Evolutionary conservation across 2,888 invertebrate genomes (phyloP), one percentile per base, ranked within the genome.

Genomic region (Carcina quercana): DNA sequence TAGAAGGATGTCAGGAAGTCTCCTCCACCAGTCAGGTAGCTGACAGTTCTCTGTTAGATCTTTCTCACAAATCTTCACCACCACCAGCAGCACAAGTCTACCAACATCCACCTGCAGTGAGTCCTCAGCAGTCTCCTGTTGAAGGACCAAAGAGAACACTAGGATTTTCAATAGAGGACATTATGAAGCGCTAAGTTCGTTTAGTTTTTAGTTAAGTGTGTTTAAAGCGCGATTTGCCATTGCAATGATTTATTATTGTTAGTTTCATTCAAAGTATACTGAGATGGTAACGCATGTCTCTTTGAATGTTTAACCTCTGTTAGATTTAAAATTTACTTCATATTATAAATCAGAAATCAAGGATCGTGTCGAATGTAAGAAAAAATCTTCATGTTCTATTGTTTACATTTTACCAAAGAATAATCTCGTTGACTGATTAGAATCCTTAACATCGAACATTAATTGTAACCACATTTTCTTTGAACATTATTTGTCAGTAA

Each of bases 151-250:
- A 78, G 44, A 71, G 69, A 58, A 59, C 86, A 14, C 73, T 92
- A 42, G 94, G 94, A 1, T 95, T 95, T 75, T 91, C 91, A 48
- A 95, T 95, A 73, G 94, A 93, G 53, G 94, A 95, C 59, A 95
- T 95, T 44, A 93, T 95, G 93, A 92, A 90, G 68, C 90, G 93
- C 79, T 93, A 89, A 83, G 62, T 35, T 42, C 38, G 39, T 41
- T 41, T 42, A n/a, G n/a, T n/a, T 42, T 21, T n/a, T n/a, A n/a
- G n/a, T n/a, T n/a, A n/a, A n/a, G n/a, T n/a, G n/a, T n/a, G n/a
- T n/a, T n/a, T n/a, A n/a, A n/a, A n/a, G n/a, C n/a, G n/a, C n/a
- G n/a, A n/a, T n/a, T n/a, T n/a, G n/a, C n/a, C n/a, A n/a, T n/a
- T n/a, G n/a, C n/a, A n/a, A n/a, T n/a, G n/a, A n/a, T n/a, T n/a